Conservation (phyloP, 2,888 invertebrate species). For the Hipparchia semele region DNA sequence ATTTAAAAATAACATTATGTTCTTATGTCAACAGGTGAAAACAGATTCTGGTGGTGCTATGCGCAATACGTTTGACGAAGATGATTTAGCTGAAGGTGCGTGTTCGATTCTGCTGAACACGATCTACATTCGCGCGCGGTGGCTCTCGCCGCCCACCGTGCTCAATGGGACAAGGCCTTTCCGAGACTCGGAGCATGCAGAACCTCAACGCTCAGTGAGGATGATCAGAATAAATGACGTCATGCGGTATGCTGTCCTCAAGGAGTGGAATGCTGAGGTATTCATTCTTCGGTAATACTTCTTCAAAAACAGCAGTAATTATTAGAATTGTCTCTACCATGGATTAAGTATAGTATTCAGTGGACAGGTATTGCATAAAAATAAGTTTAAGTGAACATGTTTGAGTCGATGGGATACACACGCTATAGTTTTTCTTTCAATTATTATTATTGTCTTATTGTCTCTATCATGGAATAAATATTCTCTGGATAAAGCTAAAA, state of each 20-base stretch:
- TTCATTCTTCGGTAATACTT: constrained; percentile 33
- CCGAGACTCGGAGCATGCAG: constrained; percentile 48
- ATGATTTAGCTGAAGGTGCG: constrained; percentile 60
- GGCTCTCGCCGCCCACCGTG: constrained; percentile 73
- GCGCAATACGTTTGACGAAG: constrained; percentile 69
- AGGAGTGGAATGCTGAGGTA: constrained; percentile 71
- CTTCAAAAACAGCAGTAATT: background rate
- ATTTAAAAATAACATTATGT: background rate
- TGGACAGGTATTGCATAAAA: too few species aligned
- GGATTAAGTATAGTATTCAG: too few species aligned
- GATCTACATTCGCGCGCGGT: constrained; percentile 66
- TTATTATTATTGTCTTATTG: too few species aligned
- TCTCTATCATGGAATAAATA: too few species aligned
- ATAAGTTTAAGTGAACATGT: too few species aligned
- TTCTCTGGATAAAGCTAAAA: too few species aligned
- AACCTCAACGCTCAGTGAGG: constrained; percentile 52
- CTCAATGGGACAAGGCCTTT: constrained; percentile 68
- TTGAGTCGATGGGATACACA: too few species aligned
- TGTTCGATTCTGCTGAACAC: constrained; percentile 61
- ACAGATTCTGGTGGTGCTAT: constrained; percentile 67
- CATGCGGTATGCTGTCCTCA: constrained; percentile 64
- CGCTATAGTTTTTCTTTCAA: too few species aligned
- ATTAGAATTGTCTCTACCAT: too few species aligned
- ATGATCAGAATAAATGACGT: constrained; percentile 75
- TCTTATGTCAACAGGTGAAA: constrained; percentile 54